phyloP scores from a whole-genome alignment of 2,797 vertebrate genomes.

The Esox lucius region DNA sequence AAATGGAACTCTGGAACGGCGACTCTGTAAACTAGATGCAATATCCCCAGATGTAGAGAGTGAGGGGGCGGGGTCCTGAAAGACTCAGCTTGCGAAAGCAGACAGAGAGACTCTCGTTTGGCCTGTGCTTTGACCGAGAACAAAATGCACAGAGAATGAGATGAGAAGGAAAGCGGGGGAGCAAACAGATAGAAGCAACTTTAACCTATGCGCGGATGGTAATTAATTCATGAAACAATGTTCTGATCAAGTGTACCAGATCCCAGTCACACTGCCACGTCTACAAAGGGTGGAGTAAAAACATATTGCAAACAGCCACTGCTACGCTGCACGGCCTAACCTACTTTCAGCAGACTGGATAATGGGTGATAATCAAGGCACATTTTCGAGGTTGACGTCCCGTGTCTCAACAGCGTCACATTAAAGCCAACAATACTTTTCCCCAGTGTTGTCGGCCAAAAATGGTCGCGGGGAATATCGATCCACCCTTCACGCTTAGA shows the following conservation, averaged over 20 bases:
- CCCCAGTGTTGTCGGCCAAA: slow-evolving; percentile 34
- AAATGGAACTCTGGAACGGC: slow-evolving; percentile 15
- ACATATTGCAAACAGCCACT: neutral
- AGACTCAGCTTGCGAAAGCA: slow-evolving; percentile 17
- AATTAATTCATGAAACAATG: neutral
- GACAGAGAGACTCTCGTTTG: neutral
- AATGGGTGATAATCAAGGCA: slow-evolving; percentile 38
- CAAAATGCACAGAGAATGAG: neutral
- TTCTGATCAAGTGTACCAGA: neutral
- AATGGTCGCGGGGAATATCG: slow-evolving; percentile 40
- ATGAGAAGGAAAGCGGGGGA: no score
- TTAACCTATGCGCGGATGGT: neutral
- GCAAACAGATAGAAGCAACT: no score
- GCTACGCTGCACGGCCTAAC: neutral
- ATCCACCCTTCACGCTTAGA: slow-evolving; percentile 68
- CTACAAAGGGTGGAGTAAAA: neutral
- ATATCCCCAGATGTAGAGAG: slow-evolving; percentile 35
- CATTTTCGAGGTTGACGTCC: slow-evolving; percentile 19
- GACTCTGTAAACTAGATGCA: slow-evolving; percentile 35
- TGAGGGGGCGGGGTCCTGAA: neutral
- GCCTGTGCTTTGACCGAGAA: slow-evolving; percentile 4
- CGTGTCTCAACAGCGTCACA: slow-evolving; percentile 11
- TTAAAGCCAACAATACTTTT: slow-evolving; percentile 36
- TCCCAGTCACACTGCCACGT: neutral
- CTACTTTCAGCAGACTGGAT: slow-evolving; percentile 15